Percentiles rank a stretch among this genome's conserved stretches.
Conservation (phyloP, 2,113 vertebrate genomes). For the Macroglossus sobrinus region DNA sequence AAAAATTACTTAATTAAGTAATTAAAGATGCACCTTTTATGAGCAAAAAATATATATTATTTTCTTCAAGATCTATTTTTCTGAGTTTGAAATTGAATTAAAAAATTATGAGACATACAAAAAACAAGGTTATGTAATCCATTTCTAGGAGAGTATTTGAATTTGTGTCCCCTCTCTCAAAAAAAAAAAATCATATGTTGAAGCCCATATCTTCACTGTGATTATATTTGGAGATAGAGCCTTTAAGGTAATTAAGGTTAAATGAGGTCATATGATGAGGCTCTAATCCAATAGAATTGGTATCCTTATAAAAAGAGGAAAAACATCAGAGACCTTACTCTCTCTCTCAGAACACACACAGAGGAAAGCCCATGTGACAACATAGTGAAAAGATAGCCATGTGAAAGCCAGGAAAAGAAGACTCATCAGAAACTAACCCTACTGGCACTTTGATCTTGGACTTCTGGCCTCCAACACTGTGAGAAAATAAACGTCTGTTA, state of each 20-base stretch:
- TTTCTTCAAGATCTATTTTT: neutral
- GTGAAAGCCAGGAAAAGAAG: neutral
- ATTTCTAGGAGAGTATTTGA: neutral
- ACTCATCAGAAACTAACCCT: neutral
- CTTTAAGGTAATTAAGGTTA: neutral
- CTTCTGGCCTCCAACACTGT: neutral
- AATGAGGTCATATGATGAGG: neutral
- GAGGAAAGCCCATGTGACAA: neutral
- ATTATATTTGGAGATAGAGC: neutral
- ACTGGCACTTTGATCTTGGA: neutral
- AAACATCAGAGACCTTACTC: neutral
- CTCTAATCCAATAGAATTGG: neutral
- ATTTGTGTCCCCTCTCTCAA: neutral
- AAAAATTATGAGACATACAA: neutral
- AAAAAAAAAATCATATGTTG: neutral
- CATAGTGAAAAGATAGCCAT: neutral
- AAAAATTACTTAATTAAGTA: too few relatives aligned
- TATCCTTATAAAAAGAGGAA: neutral
- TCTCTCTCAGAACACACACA: neutral
- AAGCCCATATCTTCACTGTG: neutral
- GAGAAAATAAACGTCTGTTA: neutral
- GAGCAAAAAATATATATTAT: neutral
- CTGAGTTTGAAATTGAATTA: neutral
- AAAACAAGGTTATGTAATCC: neutral
- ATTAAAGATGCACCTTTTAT: neutral